Evolutionary conservation across 2,797 vertebrate species (phyloP).

Genomic region (Glyptemys insculpta): DNA sequence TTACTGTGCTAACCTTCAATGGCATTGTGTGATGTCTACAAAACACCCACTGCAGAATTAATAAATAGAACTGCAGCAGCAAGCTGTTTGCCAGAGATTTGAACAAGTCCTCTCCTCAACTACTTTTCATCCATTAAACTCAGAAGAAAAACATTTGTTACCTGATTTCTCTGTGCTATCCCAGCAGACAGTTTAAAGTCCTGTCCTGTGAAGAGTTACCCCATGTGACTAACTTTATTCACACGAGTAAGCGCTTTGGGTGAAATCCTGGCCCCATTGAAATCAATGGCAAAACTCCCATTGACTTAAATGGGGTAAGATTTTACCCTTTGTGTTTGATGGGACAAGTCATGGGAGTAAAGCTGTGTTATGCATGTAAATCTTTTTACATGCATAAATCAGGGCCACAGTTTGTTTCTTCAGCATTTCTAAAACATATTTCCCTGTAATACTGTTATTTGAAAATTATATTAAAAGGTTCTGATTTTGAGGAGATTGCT

Average conservation of each 20-base stretch:
- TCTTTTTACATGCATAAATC: background rate
- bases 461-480: background rate
- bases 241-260: background rate
- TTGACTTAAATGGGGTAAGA: background rate
- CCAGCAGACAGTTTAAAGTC: background rate
- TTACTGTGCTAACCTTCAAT: constrained; percentile 49
- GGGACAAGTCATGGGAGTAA: background rate
- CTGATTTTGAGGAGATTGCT: background rate
- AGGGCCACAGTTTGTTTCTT: background rate
- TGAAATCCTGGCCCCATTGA: background rate
- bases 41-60: constrained; percentile 30
- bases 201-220: background rate
- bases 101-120: background rate
- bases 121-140: constrained; percentile 26
- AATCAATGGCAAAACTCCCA: background rate
- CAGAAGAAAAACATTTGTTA: background rate
- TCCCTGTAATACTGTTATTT: constrained; percentile 2
- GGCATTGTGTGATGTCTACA: background rate
- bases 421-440: background rate
- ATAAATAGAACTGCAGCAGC: constrained; percentile 27
- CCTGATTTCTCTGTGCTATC: background rate
- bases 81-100: background rate
- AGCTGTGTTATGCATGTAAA: background rate
- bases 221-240: background rate
- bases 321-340: background rate